phyloP scores from a whole-genome alignment of 92 coral and sea anemone species.

The Siderastrea siderea region DNA sequence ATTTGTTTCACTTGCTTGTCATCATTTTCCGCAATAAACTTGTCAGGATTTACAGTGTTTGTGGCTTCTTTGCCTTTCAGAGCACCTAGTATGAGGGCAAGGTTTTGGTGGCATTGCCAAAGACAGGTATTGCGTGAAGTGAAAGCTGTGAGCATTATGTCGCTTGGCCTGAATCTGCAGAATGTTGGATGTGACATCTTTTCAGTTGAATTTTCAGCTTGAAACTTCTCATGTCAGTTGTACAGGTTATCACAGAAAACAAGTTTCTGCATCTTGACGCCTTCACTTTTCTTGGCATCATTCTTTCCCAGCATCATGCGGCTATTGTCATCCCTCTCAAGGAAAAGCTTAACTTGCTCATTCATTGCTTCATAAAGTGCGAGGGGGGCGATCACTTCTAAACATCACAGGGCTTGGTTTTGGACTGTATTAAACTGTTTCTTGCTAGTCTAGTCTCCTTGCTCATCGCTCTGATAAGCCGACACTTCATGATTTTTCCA shows the following conservation, averaged over 20 bases:
- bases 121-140: slow-evolving; percentile 65
- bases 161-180: slow-evolving; percentile 36
- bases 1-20: slow-evolving; percentile 26
- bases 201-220: slow-evolving; percentile 53
- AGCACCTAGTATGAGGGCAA: slow-evolving; percentile 57
- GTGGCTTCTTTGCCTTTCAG: slow-evolving; percentile 39
- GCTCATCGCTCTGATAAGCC: slow-evolving; percentile 45
- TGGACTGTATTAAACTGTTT: slow-evolving; percentile 40
- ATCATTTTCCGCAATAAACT: slow-evolving; percentile 51
- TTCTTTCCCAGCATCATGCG: slow-evolving; percentile 70
- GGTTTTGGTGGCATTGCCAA: slow-evolving; percentile 59
- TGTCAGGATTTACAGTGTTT: slow-evolving; percentile 53
- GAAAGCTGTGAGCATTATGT: slow-evolving; percentile 42
- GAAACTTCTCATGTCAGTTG: slow-evolving; percentile 45
- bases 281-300: slow-evolving; percentile 48
- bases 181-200: slow-evolving; percentile 60
- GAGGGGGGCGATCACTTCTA: slow-evolving; percentile 32
- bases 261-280: slow-evolving; percentile 57
- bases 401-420: slow-evolving; percentile 32
- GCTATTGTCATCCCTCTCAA: slow-evolving; percentile 69
- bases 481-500: slow-evolving; percentile 42
- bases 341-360: slow-evolving; percentile 32
- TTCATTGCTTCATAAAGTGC: slow-evolving; percentile 9
- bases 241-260: slow-evolving; percentile 49
- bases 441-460: slow-evolving; percentile 39